Percentiles rank a stretch among this genome's conserved stretches.
Conservation (phyloP, 1,140 invertebrate genomes). For the Panagrolaimus sp. region DNA sequence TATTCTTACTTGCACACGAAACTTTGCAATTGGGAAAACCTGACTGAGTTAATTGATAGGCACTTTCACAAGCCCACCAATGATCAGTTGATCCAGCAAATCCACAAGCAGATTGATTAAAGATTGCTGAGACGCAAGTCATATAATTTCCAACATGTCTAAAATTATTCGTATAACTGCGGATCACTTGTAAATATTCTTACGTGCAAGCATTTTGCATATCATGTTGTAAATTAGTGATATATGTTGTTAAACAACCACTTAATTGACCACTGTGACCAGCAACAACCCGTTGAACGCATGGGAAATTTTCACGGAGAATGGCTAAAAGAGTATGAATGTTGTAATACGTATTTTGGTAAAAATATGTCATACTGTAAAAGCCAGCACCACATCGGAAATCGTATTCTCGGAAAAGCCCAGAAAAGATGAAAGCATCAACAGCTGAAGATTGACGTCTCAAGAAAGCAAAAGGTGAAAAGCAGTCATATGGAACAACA, state of each 20-base stretch:
- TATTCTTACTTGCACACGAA: background rate
- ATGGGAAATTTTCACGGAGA: background rate
- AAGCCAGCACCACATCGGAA: conserved; percentile 15
- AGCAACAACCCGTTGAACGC: background rate
- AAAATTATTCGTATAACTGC: background rate
- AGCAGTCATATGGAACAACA: background rate
- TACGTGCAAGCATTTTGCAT: background rate
- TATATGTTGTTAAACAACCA: background rate
- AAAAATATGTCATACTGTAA: background rate
- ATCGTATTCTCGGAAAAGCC: background rate
- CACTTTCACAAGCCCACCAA: conserved; percentile 16
- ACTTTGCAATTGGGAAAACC: background rate
- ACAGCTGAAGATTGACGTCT: background rate
- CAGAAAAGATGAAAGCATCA: background rate
- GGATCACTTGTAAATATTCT: background rate
- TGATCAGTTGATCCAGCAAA: conserved; percentile 11
- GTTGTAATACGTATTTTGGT: background rate
- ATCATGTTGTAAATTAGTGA: background rate
- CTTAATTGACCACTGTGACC: background rate
- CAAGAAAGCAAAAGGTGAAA: background rate
- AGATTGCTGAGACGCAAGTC: background rate
- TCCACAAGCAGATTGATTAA: background rate
- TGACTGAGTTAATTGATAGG: conserved; percentile 5
- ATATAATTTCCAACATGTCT: background rate
- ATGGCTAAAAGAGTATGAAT: background rate